Evolutionary conservation across 1,140 invertebrate genomes (phyloP), one percentile per base, ranked within the genome.

Genomic region (Riptortus pedestris): DNA sequence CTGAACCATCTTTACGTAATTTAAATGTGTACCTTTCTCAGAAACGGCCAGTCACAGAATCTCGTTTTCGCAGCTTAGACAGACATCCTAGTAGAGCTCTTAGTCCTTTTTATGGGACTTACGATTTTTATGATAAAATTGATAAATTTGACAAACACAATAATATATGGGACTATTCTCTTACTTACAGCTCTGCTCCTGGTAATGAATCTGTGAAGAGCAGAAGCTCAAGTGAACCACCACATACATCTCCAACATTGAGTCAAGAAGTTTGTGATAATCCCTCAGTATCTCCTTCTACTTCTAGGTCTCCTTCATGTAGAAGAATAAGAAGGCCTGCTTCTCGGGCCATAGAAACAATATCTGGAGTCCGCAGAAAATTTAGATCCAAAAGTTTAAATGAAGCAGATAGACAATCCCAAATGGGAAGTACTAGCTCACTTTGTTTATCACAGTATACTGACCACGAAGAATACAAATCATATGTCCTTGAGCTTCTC

Each of bases 401-500:
- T 14, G 77, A 64, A 58, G 62, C 62, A 22, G 66, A 68, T 60
- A 63, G 55, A 73, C 74, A 7, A 3, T 65, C 73, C 0, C 73
- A 74, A 47, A 45, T 59, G 38, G 60, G 60, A 0, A 79, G 79
- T 66, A 75, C 74, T 2, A 76, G 72, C 48, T 81, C 76, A 0
- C 64, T 79, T 2, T 73, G 74, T 64, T 66, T 73, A 9, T 74
- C 75, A 9, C 72, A 78, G 31, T 62, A 72, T 2, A 76, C 66
- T 57, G 73, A 76, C 69, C 78, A 81, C 72, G 51, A 59, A 61
- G 78, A 86, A 60, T 86, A 86, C 71, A 82, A 84, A 66, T 79
- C 80, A 61, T 89, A 89, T 68, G 79, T 90, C 33, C 70, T 82
- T 2, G 87, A 90, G 66, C 75, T 86, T 64, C 74, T 87, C 64